Evolutionary conservation across 2,888 invertebrate genomes (phyloP), one percentile per base, ranked within the genome.

Genomic region (Agrotis exclamationis): DNA sequence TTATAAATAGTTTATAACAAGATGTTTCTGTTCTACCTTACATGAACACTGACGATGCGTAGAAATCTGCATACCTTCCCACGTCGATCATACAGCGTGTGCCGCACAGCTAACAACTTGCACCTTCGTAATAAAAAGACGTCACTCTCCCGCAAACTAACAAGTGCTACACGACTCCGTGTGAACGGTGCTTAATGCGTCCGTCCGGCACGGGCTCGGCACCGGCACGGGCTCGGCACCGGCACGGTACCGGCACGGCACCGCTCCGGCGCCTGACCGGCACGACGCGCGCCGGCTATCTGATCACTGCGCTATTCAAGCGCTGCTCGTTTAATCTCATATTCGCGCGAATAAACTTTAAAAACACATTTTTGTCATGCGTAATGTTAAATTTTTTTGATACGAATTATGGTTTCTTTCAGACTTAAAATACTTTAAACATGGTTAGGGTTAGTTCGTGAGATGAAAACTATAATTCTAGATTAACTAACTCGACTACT

Each of bases 321-420:
- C 73, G 66, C 79, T 73, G 76, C 80, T 84, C 82, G 80, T 85
- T 84, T 85, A 85, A 84, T 84, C 85, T 86, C 78, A 79, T 67
- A 82, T 84, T 86, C 86, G 79, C 77, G 82, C 71, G 63, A 74
- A 82, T 71, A 75, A 82, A 85, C 77, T 82, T 83, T 83, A 53
- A 70, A 76, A 86, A 86, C 79, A 77, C 74, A 79, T 79, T 87
- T 83, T 76, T 80, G 75, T 78, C 84, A n/a, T n/a, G 77, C 74
- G 77, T 80, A 83, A 62, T 69, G n/a, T 67, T 63, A 74, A 80
- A 56, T 63, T 63, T 45, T 70, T 28, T 45, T 58, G 63, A 63
- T 62, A 33, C 22, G 45, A 54, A 22, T 79, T 47, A 44, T 22
- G 47, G n/a, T 44, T 53, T 77, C 51, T 47, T 70, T 51, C 24